Evolutionary conservation across 2,113 vertebrate species (phyloP).

Genomic region (Rostratula benghalensis): DNA sequence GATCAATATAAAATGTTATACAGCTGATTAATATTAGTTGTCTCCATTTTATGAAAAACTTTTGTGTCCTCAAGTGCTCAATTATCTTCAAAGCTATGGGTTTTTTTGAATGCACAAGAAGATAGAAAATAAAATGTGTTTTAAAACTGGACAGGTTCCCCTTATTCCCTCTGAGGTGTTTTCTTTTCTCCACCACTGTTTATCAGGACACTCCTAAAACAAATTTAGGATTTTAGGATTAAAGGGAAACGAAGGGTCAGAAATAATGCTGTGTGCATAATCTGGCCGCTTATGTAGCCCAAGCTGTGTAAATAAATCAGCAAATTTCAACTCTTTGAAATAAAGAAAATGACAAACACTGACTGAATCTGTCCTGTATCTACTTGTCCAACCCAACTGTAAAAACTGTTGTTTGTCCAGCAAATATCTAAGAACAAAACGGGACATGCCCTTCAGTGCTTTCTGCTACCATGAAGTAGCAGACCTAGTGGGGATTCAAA

Average conservation of each 20-base stretch:
- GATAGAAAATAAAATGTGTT: not conserved
- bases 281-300: not conserved
- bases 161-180: not conserved
- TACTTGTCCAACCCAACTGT: not conserved
- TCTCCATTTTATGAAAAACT: not conserved
- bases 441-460: not conserved
- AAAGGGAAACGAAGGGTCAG: not conserved
- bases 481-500: not conserved
- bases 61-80: not conserved
- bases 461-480: fast-evolving
- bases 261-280: not conserved
- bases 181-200: not conserved
- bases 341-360: not conserved
- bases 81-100: not conserved
- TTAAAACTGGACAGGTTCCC: not conserved
- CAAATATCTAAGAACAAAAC: not conserved
- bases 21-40: not conserved
- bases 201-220: not conserved
- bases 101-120: not conserved
- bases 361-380: not conserved
- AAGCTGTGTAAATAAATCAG: constrained; percentile 30
- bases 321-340: not conserved
- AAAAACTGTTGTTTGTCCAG: not conserved
- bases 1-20: not conserved
- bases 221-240: constrained; percentile 20